Percentiles rank a stretch among this genome's conserved stretches.
phyloP scores from a whole-genome alignment of 37 sponge, comb jelly and placozoan genomes.

The Haliclona indistincta region DNA sequence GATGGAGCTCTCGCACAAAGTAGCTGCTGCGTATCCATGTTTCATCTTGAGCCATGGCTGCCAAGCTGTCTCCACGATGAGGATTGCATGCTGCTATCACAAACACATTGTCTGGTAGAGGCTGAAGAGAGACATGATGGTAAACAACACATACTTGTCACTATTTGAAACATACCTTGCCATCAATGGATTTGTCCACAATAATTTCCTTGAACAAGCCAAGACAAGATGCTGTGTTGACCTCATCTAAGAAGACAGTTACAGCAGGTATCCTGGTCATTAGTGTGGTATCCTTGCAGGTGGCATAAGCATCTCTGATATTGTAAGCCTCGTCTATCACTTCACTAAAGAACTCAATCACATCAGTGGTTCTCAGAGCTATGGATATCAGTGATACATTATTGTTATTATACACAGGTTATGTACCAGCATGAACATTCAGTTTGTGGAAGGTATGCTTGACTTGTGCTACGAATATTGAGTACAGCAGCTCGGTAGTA shows the following conservation, averaged over 20 bases:
- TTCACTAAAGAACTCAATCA: constrained; percentile 47
- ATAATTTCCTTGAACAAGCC: constrained; percentile 89
- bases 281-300: not conserved
- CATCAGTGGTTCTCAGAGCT: constrained; percentile 56
- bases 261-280: constrained; percentile 39
- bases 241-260: constrained; percentile 84
- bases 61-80: constrained; percentile 72
- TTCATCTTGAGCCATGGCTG: constrained; percentile 20
- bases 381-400: not conserved
- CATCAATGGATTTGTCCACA: constrained; percentile 79
- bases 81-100: constrained; percentile 87
- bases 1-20: constrained; percentile 79
- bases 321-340: constrained; percentile 43
- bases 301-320: constrained; percentile 11
- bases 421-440: constrained; percentile 83
- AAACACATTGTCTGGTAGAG: constrained; percentile 73
- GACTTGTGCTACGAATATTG: constrained; percentile 41
- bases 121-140: constrained; percentile 7
- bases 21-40: constrained; percentile 78
- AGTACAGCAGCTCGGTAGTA: constrained; percentile 49
- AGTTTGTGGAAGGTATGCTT: constrained; percentile 79
- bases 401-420: too few species aligned
- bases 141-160: not conserved
- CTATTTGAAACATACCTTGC: constrained; percentile 34
- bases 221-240: constrained; percentile 90